Evolutionary conservation across 2,113 vertebrate species (phyloP).

Genomic region (Alligator mississippiensis): DNA sequence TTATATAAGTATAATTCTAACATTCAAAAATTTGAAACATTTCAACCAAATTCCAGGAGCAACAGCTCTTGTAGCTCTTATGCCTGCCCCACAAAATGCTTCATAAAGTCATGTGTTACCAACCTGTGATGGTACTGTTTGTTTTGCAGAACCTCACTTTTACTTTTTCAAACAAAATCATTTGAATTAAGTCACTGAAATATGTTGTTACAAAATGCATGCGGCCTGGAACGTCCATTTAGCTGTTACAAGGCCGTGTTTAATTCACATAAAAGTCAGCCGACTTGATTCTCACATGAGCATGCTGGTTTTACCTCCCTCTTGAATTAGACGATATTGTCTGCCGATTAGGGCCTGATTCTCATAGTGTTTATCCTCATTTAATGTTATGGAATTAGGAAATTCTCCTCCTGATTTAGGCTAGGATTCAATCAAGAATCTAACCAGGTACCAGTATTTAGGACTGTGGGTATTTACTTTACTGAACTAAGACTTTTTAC

Average conservation of each 20-base stretch:
- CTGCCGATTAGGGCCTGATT: neutral
- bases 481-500: conserved; percentile 27
- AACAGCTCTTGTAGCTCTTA: conserved; percentile 17
- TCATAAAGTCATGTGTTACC: conserved; percentile 51
- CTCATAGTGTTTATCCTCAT: no score
- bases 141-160: conserved; percentile 42
- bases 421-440: conserved; percentile 5
- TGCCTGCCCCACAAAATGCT: conserved; percentile 25
- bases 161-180: conserved; percentile 42
- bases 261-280: conserved; percentile 44
- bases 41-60: conserved; percentile 31
- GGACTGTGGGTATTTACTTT: neutral
- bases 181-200: conserved; percentile 20
- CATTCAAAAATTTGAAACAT: neutral
- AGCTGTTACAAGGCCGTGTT: neutral
- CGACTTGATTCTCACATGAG: conserved; percentile 18
- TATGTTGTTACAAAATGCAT: conserved; percentile 23
- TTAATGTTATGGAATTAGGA: no score
- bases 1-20: neutral
- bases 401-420: neutral
- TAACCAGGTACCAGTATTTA: neutral
- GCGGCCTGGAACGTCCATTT: neutral
- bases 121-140: conserved; percentile 35
- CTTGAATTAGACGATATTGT: conserved; percentile 38
- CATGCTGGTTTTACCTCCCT: neutral